Conservation (phyloP, 2,888 invertebrate genomes). For the Cyaniris semiargus region DNA sequence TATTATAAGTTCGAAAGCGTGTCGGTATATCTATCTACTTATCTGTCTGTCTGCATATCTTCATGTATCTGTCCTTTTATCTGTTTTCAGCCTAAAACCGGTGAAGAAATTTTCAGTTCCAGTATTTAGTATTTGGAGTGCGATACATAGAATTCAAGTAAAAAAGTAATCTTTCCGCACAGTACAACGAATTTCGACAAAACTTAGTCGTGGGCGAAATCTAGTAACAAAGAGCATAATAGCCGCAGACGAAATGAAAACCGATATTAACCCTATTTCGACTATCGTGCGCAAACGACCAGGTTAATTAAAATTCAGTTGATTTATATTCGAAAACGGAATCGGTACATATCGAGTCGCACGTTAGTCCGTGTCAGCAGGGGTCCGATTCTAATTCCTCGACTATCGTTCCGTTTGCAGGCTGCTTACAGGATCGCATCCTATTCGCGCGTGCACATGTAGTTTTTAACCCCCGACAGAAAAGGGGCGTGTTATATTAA, state of each 20-base stretch:
- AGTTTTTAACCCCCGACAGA: too few relatives aligned
- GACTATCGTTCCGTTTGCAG: background rate
- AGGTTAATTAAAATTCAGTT: slow-evolving; percentile 44
- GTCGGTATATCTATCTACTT: too few relatives aligned
- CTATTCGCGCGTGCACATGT: too few relatives aligned
- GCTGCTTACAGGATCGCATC: too few relatives aligned
- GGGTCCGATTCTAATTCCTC: slow-evolving; percentile 45
- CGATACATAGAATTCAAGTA: too few relatives aligned
- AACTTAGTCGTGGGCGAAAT: background rate
- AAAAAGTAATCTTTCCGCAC: background rate
- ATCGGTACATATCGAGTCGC: slow-evolving; percentile 50
- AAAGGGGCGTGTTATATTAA: too few relatives aligned
- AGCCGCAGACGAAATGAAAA: background rate
- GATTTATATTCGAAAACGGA: slow-evolving; percentile 54
- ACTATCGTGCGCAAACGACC: slow-evolving; percentile 40
- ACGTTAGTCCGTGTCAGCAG: slow-evolving; percentile 51
- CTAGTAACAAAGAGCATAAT: background rate
- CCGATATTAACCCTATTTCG: background rate
- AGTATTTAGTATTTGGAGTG: too few relatives aligned
- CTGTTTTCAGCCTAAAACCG: too few relatives aligned
- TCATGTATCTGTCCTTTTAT: too few relatives aligned
- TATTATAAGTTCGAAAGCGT: too few relatives aligned
- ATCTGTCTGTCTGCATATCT: too few relatives aligned
- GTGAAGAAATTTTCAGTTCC: too few relatives aligned
- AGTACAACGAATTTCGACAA: background rate